These are phyloP conservation scores for Platycheirus rosarum DNA, from an alignment of 2,888 invertebrate species.

Conservation along the genomic window DNA sequence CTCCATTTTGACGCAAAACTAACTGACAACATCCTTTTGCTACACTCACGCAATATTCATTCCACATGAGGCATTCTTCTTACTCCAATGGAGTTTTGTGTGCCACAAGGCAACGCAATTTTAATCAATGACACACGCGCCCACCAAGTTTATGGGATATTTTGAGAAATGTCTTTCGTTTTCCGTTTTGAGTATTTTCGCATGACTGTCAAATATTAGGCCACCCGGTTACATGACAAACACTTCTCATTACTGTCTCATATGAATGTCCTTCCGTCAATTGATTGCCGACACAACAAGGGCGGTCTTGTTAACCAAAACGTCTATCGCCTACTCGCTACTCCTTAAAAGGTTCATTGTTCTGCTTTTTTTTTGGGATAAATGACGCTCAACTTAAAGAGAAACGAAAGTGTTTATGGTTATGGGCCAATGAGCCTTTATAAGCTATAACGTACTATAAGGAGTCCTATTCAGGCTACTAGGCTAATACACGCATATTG, in stretches of 20 bases:
- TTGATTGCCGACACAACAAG: slow-evolving; percentile 64
- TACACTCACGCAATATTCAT: slow-evolving; percentile 42
- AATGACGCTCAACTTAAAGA: slow-evolving; percentile 44
- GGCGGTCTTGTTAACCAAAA: slow-evolving; percentile 46
- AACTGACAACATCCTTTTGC: slow-evolving; percentile 44
- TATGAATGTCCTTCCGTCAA: slow-evolving; percentile 63
- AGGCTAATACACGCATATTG: slow-evolving; percentile 64
- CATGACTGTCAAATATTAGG: slow-evolving; percentile 69
- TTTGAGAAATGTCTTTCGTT: slow-evolving; percentile 67
- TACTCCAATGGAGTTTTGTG: slow-evolving; percentile 12
- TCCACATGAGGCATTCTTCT: background rate
- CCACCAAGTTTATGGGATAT: slow-evolving; percentile 45
- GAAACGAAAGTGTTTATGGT: slow-evolving; percentile 65
- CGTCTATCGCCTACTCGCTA: background rate
- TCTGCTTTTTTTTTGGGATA: background rate
- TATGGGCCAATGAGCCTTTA: slow-evolving; percentile 59
- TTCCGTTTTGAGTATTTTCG: slow-evolving; percentile 42
- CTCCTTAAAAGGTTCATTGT: background rate
- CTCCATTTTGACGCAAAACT: slow-evolving; percentile 42
- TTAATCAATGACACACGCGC: slow-evolving; percentile 57
- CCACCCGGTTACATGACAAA: slow-evolving; percentile 69
- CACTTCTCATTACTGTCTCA: slow-evolving; percentile 70
- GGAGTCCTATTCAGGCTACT: slow-evolving; percentile 9
- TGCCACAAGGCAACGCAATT: slow-evolving; percentile 43
- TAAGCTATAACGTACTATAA: slow-evolving; percentile 48